Conservation (phyloP, 1,140 invertebrate species). For the Drosophila parabipectinata region DNA sequence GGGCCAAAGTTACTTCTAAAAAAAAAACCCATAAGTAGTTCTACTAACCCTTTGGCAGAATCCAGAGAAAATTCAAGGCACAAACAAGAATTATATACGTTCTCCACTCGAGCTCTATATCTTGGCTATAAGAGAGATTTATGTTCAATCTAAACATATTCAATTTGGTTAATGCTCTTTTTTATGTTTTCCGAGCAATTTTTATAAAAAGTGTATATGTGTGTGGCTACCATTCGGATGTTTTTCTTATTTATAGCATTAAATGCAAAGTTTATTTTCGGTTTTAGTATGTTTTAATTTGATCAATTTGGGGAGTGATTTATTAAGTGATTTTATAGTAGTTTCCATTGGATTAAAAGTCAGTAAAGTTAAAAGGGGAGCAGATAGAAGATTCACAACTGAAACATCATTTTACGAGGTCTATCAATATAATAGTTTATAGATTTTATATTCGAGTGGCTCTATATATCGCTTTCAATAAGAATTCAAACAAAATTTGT, state of each 20-base stretch:
- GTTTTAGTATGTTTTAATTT: constrained; percentile 59
- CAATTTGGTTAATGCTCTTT: constrained; percentile 57
- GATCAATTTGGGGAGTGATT: constrained; percentile 48
- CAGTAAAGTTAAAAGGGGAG: constrained; percentile 4
- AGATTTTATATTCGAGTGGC: background rate
- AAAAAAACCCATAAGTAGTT: constrained; percentile 4
- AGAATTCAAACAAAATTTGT: constrained; percentile 75
- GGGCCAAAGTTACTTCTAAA: background rate
- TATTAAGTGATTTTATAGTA: constrained; percentile 19
- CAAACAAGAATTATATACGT: constrained; percentile 12
- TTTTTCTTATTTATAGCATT: constrained; percentile 32
- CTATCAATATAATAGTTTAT: background rate
- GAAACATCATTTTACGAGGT: too few species aligned
- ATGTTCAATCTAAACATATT: constrained; percentile 56
- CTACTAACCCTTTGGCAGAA: constrained; percentile 71
- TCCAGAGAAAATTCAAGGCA: background rate
- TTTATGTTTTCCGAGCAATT: constrained; percentile 62
- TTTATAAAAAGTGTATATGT: constrained; percentile 36
- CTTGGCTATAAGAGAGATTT: constrained; percentile 45
- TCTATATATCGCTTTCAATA: too few species aligned
- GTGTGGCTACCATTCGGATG: background rate
- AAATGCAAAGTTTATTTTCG: constrained; percentile 11
- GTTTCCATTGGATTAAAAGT: constrained; percentile 25
- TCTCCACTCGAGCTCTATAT: constrained; percentile 27
- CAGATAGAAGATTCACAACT: background rate